These are phyloP conservation scores for Climacteris rufus DNA, from an alignment of 2,113 vertebrate genomes.

Conservation along the genomic window DNA sequence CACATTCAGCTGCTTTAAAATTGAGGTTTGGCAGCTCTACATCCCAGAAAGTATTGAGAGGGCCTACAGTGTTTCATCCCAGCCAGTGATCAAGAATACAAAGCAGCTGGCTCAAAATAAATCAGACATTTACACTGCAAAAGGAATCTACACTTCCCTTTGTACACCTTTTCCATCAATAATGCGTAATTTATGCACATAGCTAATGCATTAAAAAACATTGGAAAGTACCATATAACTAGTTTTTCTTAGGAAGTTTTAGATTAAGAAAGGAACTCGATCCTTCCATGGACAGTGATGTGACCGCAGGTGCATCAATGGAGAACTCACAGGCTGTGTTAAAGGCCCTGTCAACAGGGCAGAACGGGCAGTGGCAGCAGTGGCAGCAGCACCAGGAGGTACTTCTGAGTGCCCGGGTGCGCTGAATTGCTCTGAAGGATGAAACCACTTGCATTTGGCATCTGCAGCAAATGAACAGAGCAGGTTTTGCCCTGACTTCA, in stretches of 20 bases:
- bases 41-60: neutral
- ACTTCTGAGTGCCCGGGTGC: neutral
- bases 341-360: neutral
- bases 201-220: neutral
- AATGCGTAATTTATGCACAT: neutral
- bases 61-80: neutral
- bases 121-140: neutral
- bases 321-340: neutral
- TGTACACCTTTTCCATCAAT: neutral
- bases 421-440: neutral
- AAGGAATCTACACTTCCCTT: neutral
- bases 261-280: neutral
- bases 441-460: neutral
- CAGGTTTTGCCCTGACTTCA: neutral
- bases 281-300: neutral
- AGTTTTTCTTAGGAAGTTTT: neutral
- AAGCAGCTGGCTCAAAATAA: neutral
- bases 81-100: neutral
- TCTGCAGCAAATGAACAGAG: neutral
- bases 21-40: neutral
- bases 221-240: neutral
- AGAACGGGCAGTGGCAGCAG: neutral
- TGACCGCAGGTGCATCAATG: accelerated
- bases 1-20: neutral
- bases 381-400: neutral